phyloP scores from a whole-genome alignment of 1,140 invertebrate species.

The Neodiprion pinetum region DNA sequence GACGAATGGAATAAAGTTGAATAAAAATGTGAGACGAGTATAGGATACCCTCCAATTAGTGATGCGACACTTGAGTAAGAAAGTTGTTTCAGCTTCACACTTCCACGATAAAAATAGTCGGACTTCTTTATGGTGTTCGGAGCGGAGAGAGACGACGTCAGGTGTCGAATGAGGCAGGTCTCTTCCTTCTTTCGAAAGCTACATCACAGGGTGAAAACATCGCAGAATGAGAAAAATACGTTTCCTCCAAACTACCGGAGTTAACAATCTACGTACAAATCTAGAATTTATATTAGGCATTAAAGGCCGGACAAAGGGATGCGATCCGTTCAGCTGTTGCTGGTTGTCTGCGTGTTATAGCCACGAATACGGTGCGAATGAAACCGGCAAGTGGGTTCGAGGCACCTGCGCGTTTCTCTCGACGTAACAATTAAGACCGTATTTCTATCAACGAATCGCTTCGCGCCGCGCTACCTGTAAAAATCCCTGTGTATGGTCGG shows the following conservation, averaged over 20 bases:
- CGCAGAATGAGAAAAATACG: conserved; percentile 14
- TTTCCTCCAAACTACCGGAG: conserved; percentile 8
- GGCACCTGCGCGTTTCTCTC: conserved; percentile 7
- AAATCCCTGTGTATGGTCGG: too few species aligned
- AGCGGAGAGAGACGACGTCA: not conserved
- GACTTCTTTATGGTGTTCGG: not conserved
- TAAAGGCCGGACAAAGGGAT: conserved; percentile 8
- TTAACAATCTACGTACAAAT: conserved; percentile 12
- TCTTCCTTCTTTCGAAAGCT: not conserved
- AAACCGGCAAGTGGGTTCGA: conserved; percentile 11
- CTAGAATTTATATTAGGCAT: conserved; percentile 28
- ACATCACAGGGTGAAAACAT: not conserved
- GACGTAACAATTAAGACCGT: conserved; percentile 2
- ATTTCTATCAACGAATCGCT: conserved; percentile 4
- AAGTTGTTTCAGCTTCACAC: too few species aligned
- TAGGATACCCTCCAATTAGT: too few species aligned
- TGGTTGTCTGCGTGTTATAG: too few species aligned
- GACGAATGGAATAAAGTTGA: too few species aligned
- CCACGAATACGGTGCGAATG: conserved; percentile 12
- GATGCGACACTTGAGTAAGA: too few species aligned
- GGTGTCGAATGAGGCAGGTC: not conserved
- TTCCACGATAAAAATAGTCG: not conserved
- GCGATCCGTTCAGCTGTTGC: conserved; percentile 19
- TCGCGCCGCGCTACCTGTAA: not conserved
- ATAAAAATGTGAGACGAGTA: too few species aligned